Conservation (phyloP, 2,113 vertebrate species). For the Microtus richardsoni region DNA sequence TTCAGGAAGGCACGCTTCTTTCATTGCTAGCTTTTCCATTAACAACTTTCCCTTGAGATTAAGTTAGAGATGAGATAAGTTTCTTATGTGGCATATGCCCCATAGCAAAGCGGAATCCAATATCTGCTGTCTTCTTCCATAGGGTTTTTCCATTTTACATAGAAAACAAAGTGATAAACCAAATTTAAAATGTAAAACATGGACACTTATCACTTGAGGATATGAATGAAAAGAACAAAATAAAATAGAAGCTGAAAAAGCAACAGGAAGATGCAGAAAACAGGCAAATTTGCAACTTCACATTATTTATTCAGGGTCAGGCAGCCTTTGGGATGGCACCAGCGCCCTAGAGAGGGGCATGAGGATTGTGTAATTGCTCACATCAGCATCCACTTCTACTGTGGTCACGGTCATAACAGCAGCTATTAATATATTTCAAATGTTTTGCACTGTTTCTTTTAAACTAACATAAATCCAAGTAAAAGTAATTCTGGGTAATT, state of each 20-base stretch:
- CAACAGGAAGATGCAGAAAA: slow-evolving; percentile 70
- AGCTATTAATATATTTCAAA: not conserved
- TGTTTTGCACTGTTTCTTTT: not conserved
- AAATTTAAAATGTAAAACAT: slow-evolving; percentile 86
- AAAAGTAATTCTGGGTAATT: not conserved
- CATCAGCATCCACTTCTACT: slow-evolving; percentile 61
- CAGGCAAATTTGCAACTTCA: slow-evolving; percentile 68
- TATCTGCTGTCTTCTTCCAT: slow-evolving; percentile 85
- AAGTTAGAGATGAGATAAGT: slow-evolving; percentile 85
- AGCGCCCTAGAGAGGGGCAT: slow-evolving; percentile 25
- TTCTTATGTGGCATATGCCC: slow-evolving; percentile 81
- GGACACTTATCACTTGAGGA: slow-evolving; percentile 84
- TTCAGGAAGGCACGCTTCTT: slow-evolving; percentile 81
- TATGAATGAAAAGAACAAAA: slow-evolving; percentile 80
- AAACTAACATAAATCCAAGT: not conserved
- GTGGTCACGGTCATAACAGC: slow-evolving; percentile 50
- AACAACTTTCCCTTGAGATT: slow-evolving; percentile 85
- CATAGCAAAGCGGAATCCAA: slow-evolving; percentile 86
- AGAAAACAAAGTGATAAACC: slow-evolving; percentile 86
- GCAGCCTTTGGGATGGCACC: slow-evolving; percentile 67
- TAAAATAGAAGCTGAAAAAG: slow-evolving; percentile 72
- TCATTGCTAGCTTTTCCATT: slow-evolving; percentile 82
- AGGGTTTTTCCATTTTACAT: slow-evolving; percentile 82
- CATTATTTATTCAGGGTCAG: slow-evolving; percentile 73
- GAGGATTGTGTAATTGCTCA: slow-evolving; percentile 63